Conservation (phyloP, 2,797 vertebrate genomes). For the Sardinella longiceps region DNA sequence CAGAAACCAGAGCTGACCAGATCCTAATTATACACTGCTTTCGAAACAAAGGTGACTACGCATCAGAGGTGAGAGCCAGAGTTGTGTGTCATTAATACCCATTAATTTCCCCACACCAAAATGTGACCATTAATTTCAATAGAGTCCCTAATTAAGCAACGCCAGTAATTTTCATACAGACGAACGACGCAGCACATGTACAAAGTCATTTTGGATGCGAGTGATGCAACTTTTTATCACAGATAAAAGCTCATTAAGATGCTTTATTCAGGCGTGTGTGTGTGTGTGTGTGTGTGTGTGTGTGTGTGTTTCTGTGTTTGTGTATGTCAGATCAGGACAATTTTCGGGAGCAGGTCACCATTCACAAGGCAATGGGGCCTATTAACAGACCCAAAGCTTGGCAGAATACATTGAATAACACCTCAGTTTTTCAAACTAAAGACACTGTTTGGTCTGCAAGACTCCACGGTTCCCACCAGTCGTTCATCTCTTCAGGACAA, state of each 20-base stretch:
- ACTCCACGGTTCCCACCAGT: slow-evolving; percentile 47
- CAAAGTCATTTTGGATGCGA: slow-evolving; percentile 13
- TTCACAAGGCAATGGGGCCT: not conserved
- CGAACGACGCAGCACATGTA: not conserved
- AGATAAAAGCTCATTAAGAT: slow-evolving; percentile 23
- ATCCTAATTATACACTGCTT: slow-evolving; percentile 10
- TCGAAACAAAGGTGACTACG: not conserved
- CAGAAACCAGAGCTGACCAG: not conserved
- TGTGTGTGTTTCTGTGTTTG: too few species aligned
- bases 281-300: not conserved
- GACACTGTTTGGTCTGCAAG: slow-evolving; percentile 40
- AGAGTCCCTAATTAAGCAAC: slow-evolving; percentile 18
- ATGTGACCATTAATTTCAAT: slow-evolving; percentile 22
- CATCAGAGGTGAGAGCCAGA: slow-evolving; percentile 14
- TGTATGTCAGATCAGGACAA: not conserved
- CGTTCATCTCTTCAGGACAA: slow-evolving; percentile 51
- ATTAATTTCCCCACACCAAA: slow-evolving; percentile 5
- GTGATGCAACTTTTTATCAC: slow-evolving; percentile 5
- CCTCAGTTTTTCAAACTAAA: not conserved
- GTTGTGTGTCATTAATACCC: slow-evolving; percentile 17
- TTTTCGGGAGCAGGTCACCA: not conserved
- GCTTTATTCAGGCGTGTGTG: not conserved
- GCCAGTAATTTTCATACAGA: slow-evolving; percentile 12
- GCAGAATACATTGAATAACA: not conserved
- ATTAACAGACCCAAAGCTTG: not conserved